Evolutionary conservation across 2,797 vertebrate species (phyloP), one percentile per base, ranked within the genome.

Genomic region (Bradypus variegatus): DNA sequence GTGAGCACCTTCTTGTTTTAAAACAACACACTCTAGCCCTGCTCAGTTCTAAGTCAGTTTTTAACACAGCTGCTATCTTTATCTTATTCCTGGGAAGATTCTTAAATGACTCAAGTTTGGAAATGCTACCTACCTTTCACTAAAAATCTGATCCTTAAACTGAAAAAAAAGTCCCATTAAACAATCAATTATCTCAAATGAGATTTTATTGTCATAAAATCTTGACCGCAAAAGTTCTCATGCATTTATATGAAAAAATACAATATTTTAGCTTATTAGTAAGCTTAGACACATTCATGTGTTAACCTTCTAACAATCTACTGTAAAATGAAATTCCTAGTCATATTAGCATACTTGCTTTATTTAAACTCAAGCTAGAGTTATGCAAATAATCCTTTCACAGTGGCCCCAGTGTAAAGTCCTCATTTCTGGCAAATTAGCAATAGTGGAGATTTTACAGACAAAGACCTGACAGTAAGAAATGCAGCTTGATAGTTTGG

Each of bases 1-100:
- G 97, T 96, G 97, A 97, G 91, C 96, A 97, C 97, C 95, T 96
- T 94, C 95, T 94, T 94, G 95, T 96, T 97, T 97, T 97, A 96
- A 95, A 97, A 96, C 96, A 97, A 97, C 97, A 97, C 95, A 95
- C 33, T 23, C 91, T 60, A 92, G 94, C 94, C 94, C 96, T 96
- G 96, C 94, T 96, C 95, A 93, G 93, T 77, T 96, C 93, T 95
- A 76, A 93, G 87, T 92, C 86, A 87, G 91, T 90, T 94, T 96
- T 94, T 88, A 87, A 86, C 92, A 92, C 93, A 91, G 91, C 88
- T 93, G 93, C 92, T 94, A 90, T 86, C 93, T 95, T 93, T 90
- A 83, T 92, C 83, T 95, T 79, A 94, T 94, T 93, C 86, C 93
- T 95, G 86, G 93, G 96, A 96, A 95, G 92, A 75, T 79, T 94